phyloP scores from a whole-genome alignment of 2,113 vertebrate genomes.

The Macquaria ambigua region DNA sequence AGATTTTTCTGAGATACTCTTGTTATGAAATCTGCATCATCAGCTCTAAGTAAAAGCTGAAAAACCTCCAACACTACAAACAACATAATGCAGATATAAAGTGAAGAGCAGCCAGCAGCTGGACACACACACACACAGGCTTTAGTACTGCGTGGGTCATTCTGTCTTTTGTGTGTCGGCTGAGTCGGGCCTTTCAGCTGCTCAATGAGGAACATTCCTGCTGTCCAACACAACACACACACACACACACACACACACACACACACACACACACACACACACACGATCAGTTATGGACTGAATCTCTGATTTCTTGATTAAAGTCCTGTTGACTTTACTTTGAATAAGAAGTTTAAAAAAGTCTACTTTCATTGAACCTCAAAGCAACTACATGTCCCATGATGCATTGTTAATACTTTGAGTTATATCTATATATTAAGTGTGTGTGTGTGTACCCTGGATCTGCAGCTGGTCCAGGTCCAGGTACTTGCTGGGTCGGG shows the following conservation, averaged over 20 bases:
- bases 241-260: not conserved
- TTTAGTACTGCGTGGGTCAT: constrained; percentile 16
- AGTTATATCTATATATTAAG: not conserved
- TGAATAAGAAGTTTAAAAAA: too few relatives aligned
- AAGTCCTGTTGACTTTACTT: too few relatives aligned
- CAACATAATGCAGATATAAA: not conserved
- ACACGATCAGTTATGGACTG: not conserved
- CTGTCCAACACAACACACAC: constrained; percentile 28
- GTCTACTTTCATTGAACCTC: too few relatives aligned
- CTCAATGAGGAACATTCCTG: constrained; percentile 67
- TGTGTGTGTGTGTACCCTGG: constrained; percentile 80
- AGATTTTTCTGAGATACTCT: not conserved
- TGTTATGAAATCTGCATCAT: not conserved
- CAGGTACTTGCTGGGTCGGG: constrained; percentile 95
- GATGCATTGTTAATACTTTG: not conserved
- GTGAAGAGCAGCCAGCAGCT: not conserved
- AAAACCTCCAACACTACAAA: not conserved
- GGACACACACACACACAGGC: not conserved
- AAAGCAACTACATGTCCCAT: not conserved
- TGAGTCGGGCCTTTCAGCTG: constrained; percentile 32
- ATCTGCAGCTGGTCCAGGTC: constrained; percentile 97
- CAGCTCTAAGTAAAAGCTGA: too few relatives aligned
- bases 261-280: constrained; percentile 2
- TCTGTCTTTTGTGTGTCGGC: constrained; percentile 35
- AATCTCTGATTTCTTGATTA: too few relatives aligned